Evolutionary conservation across 2,113 vertebrate genomes (phyloP), one percentile per base, ranked within the genome.

Genomic region (Spea bombifrons): DNA sequence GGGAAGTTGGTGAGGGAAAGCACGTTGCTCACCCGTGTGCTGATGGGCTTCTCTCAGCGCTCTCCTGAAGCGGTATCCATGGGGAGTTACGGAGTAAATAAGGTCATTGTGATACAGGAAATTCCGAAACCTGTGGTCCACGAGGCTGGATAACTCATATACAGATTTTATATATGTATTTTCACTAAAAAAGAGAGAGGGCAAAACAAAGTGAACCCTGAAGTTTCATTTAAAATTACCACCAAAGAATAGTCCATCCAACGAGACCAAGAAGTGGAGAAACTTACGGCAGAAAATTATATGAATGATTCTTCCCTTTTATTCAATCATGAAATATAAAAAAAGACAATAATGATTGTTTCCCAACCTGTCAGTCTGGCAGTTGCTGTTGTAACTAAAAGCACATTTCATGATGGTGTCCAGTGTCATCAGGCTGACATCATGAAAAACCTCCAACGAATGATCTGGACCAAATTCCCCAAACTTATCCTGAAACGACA

Each of bases 371-470:
- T 90, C 66, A 0, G 83, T 87, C 83, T 96, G 94, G 84, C 94
- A 87, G 83, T 91, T 90, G 83, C 90, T 94, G 57, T 90, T 75
- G 81, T 81, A 86, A 82, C 95, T 95, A 88, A 98, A 97, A 16
- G 94, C 94, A 66, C 95, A 96, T 84, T 96, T 96, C 93, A 97
- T 88, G 80, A 96, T 92, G 83, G 66, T 94, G 69, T 98, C 95
- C 0, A 98, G 90, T 1, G 94, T 94, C 96, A 99, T 97, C 43
- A 97, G 87, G 81, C 95, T 97, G 69, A 95, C 43, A 0, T 93
- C 87, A 0, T 86, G 63, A 82, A 92, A 94, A 78, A 96, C 80
- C 66, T 96, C 94, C 83, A 95, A 87, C 0, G 87, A 82, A 57
- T 94, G 83, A 0, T 83, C 67, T 5, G 4, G n/a, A 57, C 86